phyloP scores from a whole-genome alignment of 2,888 invertebrate species.

The Anoncus sp. region DNA sequence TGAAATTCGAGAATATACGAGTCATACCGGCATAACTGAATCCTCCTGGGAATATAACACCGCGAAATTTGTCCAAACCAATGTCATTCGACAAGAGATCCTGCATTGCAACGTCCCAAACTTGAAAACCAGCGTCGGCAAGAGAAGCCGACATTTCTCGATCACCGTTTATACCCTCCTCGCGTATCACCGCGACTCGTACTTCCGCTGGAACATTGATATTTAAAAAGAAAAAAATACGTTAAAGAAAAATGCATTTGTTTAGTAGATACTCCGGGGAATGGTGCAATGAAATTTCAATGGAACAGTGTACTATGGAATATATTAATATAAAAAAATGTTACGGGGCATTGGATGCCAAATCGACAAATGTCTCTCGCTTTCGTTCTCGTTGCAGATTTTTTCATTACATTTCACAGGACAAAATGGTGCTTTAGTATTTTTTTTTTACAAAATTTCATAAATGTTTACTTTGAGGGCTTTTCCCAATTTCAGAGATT shows the following conservation, averaged over 20 bases:
- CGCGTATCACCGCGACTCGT: slow-evolving; percentile 96
- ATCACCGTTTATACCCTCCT: slow-evolving; percentile 99
- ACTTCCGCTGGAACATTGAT: slow-evolving; percentile 80
- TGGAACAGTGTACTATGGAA: background rate
- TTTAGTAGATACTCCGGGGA: no score
- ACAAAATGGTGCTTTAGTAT: no score
- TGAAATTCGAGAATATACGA: slow-evolving; percentile 9
- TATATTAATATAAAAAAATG: no score
- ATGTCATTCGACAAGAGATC: slow-evolving; percentile 91
- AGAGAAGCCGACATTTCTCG: slow-evolving; percentile 98
- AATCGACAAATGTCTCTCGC: no score
- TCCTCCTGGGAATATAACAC: slow-evolving; percentile 98
- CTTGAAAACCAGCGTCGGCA: slow-evolving; percentile 94
- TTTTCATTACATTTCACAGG: no score
- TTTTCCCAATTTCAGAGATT: no score
- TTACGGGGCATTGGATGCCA: no score
- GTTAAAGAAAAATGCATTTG: slow-evolving; percentile 31
- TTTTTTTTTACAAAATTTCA: no score
- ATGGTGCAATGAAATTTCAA: no score
- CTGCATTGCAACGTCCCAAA: slow-evolving; percentile 97
- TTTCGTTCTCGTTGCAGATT: no score
- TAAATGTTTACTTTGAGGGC: no score
- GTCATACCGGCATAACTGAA: slow-evolving; percentile 96
- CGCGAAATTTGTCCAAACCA: slow-evolving; percentile 92
- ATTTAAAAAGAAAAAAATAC: slow-evolving; percentile 38